Evolutionary conservation across 2,888 invertebrate species (phyloP).

Genomic region (Agriotes lineatus): DNA sequence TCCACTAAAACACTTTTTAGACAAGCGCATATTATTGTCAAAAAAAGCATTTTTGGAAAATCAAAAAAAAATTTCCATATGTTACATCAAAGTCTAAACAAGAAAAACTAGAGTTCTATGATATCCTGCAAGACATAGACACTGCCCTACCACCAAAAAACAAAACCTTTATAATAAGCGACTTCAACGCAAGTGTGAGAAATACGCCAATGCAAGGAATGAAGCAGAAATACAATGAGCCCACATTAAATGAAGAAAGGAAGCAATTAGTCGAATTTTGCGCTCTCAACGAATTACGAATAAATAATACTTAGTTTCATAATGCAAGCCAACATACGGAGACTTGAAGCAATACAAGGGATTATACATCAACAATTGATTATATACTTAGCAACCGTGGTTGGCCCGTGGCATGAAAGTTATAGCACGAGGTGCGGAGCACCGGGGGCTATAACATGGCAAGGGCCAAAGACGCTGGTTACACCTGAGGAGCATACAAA

Average conservation of each 20-base stretch:
- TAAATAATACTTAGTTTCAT: not conserved
- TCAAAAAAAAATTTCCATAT: no score
- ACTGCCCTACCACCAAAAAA: not conserved
- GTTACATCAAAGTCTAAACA: not conserved
- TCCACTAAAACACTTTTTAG: no score
- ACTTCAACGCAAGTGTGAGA: not conserved
- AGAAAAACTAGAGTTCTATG: constrained; percentile 1
- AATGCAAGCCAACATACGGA: not conserved
- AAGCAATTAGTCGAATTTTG: not conserved
- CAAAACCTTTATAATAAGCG: not conserved
- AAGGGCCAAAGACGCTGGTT: no score
- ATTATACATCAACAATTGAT: not conserved
- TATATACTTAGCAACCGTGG: not conserved
- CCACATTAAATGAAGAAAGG: constrained; percentile 1
- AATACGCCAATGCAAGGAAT: not conserved
- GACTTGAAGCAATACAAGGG: not conserved
- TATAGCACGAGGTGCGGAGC: no score
- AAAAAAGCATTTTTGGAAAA: no score
- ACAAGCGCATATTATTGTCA: no score
- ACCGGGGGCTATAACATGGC: no score
- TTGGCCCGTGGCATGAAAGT: no score
- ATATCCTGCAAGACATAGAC: not conserved
- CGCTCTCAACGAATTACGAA: not conserved
- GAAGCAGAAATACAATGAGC: not conserved
- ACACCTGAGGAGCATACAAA: no score